Percentiles rank a stretch among this genome's conserved stretches.
These are phyloP conservation scores for Uromys caudimaculatus DNA, from an alignment of 2,797 vertebrate genomes.

Conservation along the genomic window DNA sequence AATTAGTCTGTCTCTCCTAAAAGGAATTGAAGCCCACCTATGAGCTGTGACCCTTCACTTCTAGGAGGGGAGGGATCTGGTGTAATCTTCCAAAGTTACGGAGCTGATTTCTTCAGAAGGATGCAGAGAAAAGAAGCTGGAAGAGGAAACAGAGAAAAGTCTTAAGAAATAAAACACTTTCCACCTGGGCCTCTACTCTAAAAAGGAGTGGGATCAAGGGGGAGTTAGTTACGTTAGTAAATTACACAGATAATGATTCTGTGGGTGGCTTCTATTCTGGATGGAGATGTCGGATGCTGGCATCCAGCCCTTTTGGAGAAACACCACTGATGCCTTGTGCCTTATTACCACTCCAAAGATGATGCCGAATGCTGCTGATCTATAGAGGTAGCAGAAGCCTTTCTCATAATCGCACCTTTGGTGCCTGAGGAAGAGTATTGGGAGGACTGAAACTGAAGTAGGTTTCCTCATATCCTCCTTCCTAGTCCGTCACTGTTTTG, in stretches of 20 bases:
- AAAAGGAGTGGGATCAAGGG: slow-evolving; percentile 31
- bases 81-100: too few relatives aligned
- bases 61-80: too few relatives aligned
- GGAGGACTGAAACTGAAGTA: not conserved
- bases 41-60: too few relatives aligned
- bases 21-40: too few relatives aligned
- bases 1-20: too few relatives aligned
- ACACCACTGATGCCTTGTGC: slow-evolving; percentile 1
- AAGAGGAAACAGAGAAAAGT: not conserved
- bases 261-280: slow-evolving; percentile 53
- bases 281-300: slow-evolving; percentile 10
- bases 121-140: not conserved
- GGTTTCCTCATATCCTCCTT: not conserved
- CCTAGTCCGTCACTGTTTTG: not conserved
- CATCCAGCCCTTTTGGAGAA: slow-evolving; percentile 28
- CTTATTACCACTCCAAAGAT: not conserved
- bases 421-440: not conserved
- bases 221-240: slow-evolving; percentile 43
- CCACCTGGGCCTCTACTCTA: not conserved
- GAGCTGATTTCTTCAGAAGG: too few relatives aligned
- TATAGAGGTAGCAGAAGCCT: not conserved
- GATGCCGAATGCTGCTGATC: not conserved
- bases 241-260: not conserved
- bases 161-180: not conserved
- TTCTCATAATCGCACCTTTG: not conserved